These are phyloP conservation scores for Andrena hattorfiana DNA, from an alignment of 2,888 invertebrate species.

Conservation along the genomic window DNA sequence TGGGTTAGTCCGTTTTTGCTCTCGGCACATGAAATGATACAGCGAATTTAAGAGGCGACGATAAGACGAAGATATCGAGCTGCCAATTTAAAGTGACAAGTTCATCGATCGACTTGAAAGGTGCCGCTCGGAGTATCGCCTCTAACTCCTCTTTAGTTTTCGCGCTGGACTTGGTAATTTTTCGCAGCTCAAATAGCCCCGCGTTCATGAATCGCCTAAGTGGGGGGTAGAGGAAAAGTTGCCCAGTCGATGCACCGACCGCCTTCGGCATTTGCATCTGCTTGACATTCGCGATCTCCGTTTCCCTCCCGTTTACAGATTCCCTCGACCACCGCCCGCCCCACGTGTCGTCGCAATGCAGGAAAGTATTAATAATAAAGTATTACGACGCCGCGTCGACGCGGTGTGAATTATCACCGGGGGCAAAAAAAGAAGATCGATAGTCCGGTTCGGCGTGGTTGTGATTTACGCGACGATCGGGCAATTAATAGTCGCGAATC, in stretches of 20 bases:
- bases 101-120: no score
- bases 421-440: conserved; percentile 37
- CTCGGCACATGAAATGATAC: no score
- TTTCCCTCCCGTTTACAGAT: conserved; percentile 1
- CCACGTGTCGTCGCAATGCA: conserved; percentile 29
- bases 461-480: conserved; percentile 36
- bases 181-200: background rate
- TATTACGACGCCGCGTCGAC: conserved; percentile 4
- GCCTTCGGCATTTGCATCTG: conserved; percentile 32
- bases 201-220: no score
- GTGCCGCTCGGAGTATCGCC: no score
- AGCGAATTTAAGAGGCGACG: no score
- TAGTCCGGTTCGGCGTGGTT: background rate
- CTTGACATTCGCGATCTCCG: conserved; percentile 31
- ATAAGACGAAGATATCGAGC: no score
- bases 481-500: conserved; percentile 40
- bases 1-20: no score
- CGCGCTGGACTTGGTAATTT: background rate
- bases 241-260: conserved; percentile 1
- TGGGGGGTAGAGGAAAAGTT: background rate
- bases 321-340: background rate
- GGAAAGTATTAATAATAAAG: conserved; percentile 53
- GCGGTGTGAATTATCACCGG: conserved; percentile 20
- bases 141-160: no score
- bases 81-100: no score